These are phyloP conservation scores for Philypnodon macrostomus DNA, from an alignment of 2,797 vertebrate species.

Conservation along the genomic window DNA sequence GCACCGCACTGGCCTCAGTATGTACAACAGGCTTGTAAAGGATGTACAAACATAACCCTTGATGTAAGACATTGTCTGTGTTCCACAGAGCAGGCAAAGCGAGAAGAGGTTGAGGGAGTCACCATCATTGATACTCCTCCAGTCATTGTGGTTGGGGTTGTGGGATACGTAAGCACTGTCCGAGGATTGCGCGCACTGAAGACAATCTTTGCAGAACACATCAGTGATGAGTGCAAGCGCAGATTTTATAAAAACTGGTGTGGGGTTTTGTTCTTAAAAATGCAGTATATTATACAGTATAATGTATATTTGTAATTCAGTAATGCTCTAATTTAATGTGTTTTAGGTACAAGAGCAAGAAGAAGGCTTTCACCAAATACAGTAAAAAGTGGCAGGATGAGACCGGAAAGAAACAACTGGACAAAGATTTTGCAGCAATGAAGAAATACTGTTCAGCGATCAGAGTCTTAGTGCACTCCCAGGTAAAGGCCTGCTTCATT, in stretches of 20 bases:
- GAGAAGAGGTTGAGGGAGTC: conserved; percentile 90
- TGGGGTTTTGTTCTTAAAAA: not conserved
- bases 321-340: not conserved
- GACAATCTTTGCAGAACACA: conserved; percentile 91
- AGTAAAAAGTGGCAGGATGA: conserved; percentile 90
- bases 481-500: conserved; percentile 75
- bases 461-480: conserved; percentile 89
- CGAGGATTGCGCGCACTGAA: conserved; percentile 86
- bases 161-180: conserved; percentile 86
- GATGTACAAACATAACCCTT: not conserved
- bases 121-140: conserved; percentile 92
- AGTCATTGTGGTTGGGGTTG: conserved; percentile 85
- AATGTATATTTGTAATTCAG: not conserved
- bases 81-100: conserved; percentile 83
- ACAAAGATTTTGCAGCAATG: conserved; percentile 87
- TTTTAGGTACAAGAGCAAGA: conserved; percentile 90
- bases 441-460: conserved; percentile 93
- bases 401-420: conserved; percentile 85
- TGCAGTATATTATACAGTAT: not conserved
- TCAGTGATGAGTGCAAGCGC: conserved; percentile 90
- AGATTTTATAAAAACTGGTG: conserved; percentile 96
- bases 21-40: conserved; percentile 39
- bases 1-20: conserved; percentile 86
- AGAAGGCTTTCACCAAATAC: conserved; percentile 93
- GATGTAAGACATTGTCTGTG: not conserved